These are phyloP conservation scores for Sterrhoptilus dennistouni DNA, from an alignment of 2,113 vertebrate genomes.

Conservation along the genomic window DNA sequence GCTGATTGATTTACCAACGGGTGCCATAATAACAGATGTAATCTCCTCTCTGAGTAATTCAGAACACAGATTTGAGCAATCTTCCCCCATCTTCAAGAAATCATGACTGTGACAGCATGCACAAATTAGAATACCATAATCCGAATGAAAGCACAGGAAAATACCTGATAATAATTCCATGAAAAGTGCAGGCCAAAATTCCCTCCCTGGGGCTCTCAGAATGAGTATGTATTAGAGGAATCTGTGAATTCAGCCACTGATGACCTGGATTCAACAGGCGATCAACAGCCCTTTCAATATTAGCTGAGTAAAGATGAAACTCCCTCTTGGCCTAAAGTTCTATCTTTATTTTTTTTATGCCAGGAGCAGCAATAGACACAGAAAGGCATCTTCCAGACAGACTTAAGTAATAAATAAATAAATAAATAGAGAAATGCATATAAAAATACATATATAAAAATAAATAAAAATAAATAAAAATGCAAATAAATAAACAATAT, in stretches of 20 bases:
- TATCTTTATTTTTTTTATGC: background rate
- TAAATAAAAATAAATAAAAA: too few relatives aligned
- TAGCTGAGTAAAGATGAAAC: background rate
- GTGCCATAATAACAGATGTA: background rate
- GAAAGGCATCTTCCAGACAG: accelerated
- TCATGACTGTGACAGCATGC: background rate
- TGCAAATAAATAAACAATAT: too few relatives aligned
- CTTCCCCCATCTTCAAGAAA: background rate
- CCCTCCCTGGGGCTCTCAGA: background rate
- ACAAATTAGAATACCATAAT: background rate
- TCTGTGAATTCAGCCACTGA: background rate
- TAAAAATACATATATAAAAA: too few relatives aligned
- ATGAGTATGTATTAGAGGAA: background rate
- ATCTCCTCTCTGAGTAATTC: background rate
- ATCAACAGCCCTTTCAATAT: background rate
- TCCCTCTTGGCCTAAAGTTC: background rate
- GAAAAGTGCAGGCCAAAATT: background rate
- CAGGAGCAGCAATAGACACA: background rate
- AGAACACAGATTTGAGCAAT: background rate
- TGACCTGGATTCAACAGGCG: background rate
- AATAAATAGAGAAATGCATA: background rate
- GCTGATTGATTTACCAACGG: background rate
- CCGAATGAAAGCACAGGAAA: background rate
- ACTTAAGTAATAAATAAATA: background rate
- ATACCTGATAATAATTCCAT: background rate